Evolutionary conservation across 2,113 vertebrate genomes (phyloP).

Genomic region (Poeciliopsis retropinna): DNA sequence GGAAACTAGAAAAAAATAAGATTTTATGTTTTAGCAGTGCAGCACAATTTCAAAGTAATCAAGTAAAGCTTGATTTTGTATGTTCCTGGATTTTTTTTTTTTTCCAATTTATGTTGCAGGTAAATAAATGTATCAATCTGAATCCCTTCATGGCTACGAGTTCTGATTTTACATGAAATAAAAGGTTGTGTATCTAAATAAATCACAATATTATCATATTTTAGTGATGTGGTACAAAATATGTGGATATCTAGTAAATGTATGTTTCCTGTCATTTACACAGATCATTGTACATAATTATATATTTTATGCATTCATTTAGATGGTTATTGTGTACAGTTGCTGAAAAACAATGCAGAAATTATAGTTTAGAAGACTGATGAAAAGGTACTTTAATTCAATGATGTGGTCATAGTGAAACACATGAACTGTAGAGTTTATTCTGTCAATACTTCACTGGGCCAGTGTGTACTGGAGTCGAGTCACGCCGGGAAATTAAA

Average conservation of each 20-base stretch:
- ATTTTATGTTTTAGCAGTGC: not conserved
- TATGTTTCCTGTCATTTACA: not conserved
- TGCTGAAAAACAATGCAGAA: too few relatives aligned
- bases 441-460: not conserved
- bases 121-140: constrained; percentile 45
- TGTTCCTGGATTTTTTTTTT: constrained; percentile 11
- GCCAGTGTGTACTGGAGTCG: not conserved
- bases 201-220: not conserved
- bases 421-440: not conserved
- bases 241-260: too few relatives aligned
- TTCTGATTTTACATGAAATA: constrained; percentile 2
- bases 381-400: not conserved
- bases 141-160: constrained; percentile 7
- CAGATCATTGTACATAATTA: not conserved
- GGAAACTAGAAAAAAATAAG: too few relatives aligned
- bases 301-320: not conserved
- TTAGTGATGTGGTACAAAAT: not conserved
- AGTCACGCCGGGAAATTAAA: not conserved
- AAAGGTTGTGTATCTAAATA: not conserved
- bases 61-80: constrained; percentile 20
- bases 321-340: not conserved
- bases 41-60: not conserved
- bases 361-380: not conserved
- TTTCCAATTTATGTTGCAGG: constrained; percentile 24
- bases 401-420: not conserved